Conservation (phyloP, 2,888 invertebrate species). For the Pammene aurita region DNA sequence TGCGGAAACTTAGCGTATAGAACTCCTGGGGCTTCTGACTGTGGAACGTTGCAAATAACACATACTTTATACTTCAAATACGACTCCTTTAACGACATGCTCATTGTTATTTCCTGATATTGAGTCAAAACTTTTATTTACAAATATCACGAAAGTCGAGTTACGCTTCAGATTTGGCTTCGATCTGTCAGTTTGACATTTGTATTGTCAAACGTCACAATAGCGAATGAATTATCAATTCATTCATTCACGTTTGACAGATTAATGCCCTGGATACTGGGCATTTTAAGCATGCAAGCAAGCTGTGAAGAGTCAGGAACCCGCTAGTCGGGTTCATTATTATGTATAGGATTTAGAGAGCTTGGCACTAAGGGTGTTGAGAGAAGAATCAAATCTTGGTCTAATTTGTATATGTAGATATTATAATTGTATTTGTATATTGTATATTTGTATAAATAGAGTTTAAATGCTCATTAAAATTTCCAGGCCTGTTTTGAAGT, state of each 20-base stretch:
- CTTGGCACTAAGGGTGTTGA: too few species aligned
- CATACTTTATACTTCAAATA: slow-evolving; percentile 36
- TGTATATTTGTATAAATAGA: too few species aligned
- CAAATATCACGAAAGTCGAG: neutral
- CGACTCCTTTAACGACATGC: slow-evolving; percentile 10
- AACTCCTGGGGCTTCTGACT: slow-evolving; percentile 29
- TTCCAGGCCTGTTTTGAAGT: too few species aligned
- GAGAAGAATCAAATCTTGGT: too few species aligned
- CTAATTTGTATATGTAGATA: too few species aligned
- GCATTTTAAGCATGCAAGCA: slow-evolving; percentile 5
- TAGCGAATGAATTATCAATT: neutral
- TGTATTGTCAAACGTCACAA: neutral
- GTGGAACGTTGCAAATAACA: slow-evolving; percentile 36
- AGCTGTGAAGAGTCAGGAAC: too few species aligned
- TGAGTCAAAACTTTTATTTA: slow-evolving; percentile 13
- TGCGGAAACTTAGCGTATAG: slow-evolving; percentile 37
- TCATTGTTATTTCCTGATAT: slow-evolving; percentile 19
- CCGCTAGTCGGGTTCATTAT: too few species aligned
- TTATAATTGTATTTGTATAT: neutral
- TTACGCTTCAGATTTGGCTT: neutral
- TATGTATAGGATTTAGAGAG: too few species aligned
- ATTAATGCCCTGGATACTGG: neutral
- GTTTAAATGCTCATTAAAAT: too few species aligned
- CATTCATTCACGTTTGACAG: slow-evolving; percentile 14
- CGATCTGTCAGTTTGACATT: neutral